Conservation (phyloP, 2,888 invertebrate genomes). For the Chrysolina haemoptera region DNA sequence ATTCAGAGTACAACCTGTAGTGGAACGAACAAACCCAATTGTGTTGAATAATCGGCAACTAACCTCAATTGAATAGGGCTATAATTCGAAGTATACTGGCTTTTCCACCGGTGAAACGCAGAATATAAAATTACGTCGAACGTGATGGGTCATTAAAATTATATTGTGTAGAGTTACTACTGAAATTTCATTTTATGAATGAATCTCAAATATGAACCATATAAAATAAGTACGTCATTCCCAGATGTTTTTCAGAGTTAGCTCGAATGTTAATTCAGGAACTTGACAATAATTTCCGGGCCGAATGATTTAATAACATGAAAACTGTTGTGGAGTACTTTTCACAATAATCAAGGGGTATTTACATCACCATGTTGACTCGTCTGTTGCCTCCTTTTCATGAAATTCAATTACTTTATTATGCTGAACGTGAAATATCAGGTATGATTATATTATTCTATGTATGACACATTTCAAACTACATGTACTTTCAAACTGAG, state of each 20-base stretch:
- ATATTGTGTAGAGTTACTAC: constrained; percentile 21
- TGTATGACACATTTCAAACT: constrained; percentile 33
- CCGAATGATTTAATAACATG: constrained; percentile 25
- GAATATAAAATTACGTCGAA: constrained; percentile 30
- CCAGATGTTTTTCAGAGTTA: constrained; percentile 30
- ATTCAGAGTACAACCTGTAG: too few relatives aligned
- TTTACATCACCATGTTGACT: constrained; percentile 30
- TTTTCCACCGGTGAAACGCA: constrained; percentile 14
- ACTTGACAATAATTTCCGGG: constrained; percentile 20
- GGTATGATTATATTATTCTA: constrained; percentile 34
- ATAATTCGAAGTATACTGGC: constrained; percentile 23
- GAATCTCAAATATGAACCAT: constrained; percentile 25
- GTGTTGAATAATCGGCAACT: constrained; percentile 25
- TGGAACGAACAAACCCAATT: not conserved
- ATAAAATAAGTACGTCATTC: constrained; percentile 27
- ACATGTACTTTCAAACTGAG: constrained; percentile 28
- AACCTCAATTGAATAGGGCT: constrained; percentile 23
- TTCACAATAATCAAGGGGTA: constrained; percentile 27
- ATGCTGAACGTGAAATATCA: constrained; percentile 39
- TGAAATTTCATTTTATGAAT: constrained; percentile 18
- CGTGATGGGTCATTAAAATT: constrained; percentile 30
- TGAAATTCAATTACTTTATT: constrained; percentile 41
- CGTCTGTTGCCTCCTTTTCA: constrained; percentile 28
- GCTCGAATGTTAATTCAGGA: constrained; percentile 18
- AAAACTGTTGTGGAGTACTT: constrained; percentile 19